phyloP scores from a whole-genome alignment of 2,797 vertebrate genomes.

The Acomys russatus region DNA sequence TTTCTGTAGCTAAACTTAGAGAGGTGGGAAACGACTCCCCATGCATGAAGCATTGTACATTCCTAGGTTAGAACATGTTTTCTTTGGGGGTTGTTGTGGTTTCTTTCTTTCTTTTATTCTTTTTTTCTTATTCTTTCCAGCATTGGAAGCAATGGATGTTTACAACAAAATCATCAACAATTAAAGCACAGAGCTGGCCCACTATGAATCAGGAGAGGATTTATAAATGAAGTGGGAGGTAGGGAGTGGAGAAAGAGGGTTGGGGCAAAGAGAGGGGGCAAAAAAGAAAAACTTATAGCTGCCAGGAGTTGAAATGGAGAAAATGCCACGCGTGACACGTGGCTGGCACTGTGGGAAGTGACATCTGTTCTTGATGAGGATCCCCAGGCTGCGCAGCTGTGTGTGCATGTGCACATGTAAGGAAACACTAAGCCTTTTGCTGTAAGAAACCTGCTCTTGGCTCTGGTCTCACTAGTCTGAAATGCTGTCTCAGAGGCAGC shows the following conservation, averaged over 20 bases:
- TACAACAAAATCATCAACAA: conserved; percentile 78
- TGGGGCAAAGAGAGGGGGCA: not conserved
- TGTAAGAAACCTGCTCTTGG: conserved; percentile 38
- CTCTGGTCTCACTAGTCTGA: conserved; percentile 62
- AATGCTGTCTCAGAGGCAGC: conserved; percentile 74
- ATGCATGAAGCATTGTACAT: conserved; percentile 72
- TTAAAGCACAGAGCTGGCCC: conserved; percentile 64
- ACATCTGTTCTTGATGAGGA: conserved; percentile 11
- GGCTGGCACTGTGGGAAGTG: not conserved
- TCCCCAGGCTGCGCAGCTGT: not conserved
- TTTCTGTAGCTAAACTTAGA: conserved; percentile 73
- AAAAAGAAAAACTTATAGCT: conserved; percentile 67
- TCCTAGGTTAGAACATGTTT: conserved; percentile 82
- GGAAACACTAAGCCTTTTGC: conserved; percentile 61
- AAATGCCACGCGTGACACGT: not conserved
- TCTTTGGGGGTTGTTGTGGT: conserved; percentile 78
- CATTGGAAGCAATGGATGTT: conserved; percentile 73
- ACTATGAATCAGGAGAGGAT: conserved; percentile 64
- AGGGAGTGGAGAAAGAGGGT: not conserved
- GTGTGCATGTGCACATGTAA: conserved; percentile 50
- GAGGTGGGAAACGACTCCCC: conserved; percentile 71
- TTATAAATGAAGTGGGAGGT: not conserved
- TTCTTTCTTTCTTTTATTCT: conserved; percentile 60
- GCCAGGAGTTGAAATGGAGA: conserved; percentile 55
- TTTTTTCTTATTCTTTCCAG: not conserved